Evolutionary conservation across 2,888 invertebrate species (phyloP).

Genomic region (Heliothis peltigera): DNA sequence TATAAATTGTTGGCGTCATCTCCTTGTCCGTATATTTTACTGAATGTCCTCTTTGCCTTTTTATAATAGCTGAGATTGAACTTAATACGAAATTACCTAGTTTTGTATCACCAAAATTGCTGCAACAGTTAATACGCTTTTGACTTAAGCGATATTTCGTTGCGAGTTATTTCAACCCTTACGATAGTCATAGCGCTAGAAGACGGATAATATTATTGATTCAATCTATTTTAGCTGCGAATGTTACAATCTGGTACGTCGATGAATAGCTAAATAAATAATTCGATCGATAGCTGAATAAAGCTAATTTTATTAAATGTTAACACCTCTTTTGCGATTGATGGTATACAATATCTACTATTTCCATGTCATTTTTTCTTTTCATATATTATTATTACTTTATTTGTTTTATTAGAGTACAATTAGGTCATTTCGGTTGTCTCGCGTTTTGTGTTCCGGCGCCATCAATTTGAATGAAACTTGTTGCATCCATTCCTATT

Average conservation of each 20-base stretch:
- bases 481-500: too few relatives aligned
- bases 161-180: not conserved
- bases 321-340: constrained; percentile 9
- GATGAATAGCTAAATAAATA: not conserved
- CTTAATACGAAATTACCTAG: constrained; percentile 2
- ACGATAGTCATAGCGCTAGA: not conserved
- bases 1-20: constrained; percentile 44
- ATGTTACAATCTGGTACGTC: not conserved
- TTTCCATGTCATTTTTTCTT: not conserved
- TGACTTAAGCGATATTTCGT: too few relatives aligned
- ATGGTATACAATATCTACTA: constrained; percentile 1
- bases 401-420: not conserved
- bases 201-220: not conserved
- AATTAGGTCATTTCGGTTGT: too few relatives aligned
- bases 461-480: too few relatives aligned
- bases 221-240: constrained; percentile 12
- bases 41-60: constrained; percentile 28
- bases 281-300: too few relatives aligned
- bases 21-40: constrained; percentile 42
- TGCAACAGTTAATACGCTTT: not conserved
- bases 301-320: constrained; percentile 7
- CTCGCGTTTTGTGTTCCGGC: too few relatives aligned
- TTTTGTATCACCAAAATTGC: not conserved
- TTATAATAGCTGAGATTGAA: constrained; percentile 16
- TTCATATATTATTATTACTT: not conserved